Evolutionary conservation across 2,797 vertebrate genomes (phyloP), one percentile per base, ranked within the genome.

Genomic region (Cryptoprocta ferox): DNA sequence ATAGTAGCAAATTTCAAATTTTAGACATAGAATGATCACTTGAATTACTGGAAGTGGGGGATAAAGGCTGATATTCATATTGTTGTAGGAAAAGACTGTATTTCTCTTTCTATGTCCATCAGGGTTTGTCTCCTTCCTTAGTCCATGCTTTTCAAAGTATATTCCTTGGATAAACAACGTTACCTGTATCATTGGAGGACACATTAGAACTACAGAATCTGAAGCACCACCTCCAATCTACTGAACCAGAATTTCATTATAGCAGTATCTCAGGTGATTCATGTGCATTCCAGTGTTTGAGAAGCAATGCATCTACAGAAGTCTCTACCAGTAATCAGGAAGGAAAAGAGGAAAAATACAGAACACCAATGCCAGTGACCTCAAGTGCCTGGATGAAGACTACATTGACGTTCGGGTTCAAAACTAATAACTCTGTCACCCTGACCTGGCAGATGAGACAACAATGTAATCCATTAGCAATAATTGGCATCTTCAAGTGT

Each of bases 1-100:
- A 48, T 76, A 28, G 5, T 32, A 63, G 30, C n/a, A 70, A 82
- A 86, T 59, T 94, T 79, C 73, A 82, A 48, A 82, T 79, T 78
- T 81, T 68, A 93, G 21, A 37, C 3, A 56, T 61, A 21, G 12
- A 39, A 79, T 48, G 18, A 61, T 19, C 32, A 82, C 4, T 42
- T 91, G 79, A 35, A 35, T 80, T 39, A 26, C n/a, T 45, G 7
- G 18, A 83, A 71, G 16, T 32, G 30, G 42, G 24, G 28, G 83
- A 35, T 18, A 39, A 84, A 97, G 48, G 14, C 6, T 81, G 39
- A 66, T 39, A 13, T 10, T 78, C 45, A 76, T 14, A 83, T 78
- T 78, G 18, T 35, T 90, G 16, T 78, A 81, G 35, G 15, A 53
- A 66, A 70, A 93, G 11, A 66, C 0, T 12, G 1, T 4, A 9